These are phyloP conservation scores for Dromococcyx pavoninus DNA, from an alignment of 2,797 vertebrate genomes.

Conservation along the genomic window DNA sequence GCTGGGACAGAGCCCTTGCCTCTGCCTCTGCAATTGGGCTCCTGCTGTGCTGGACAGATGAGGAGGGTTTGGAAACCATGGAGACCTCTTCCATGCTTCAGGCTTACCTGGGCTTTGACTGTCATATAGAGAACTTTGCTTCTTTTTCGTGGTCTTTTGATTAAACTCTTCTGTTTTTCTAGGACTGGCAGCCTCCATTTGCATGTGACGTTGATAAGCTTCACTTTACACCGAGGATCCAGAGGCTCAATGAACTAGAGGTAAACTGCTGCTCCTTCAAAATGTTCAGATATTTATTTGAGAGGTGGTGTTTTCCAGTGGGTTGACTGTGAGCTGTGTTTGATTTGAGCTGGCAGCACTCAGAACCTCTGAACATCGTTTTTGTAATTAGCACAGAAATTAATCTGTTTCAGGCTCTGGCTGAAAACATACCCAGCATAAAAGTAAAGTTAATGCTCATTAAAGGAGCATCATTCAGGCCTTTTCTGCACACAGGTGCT, in stretches of 20 bases:
- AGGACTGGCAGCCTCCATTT: constrained; percentile 99
- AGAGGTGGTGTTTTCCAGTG: not conserved
- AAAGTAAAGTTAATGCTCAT: not conserved
- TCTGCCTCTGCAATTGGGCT: rapidly evolving
- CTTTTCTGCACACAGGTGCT: not conserved
- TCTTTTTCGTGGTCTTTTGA: constrained; percentile 23
- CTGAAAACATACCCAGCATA: not conserved
- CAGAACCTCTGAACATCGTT: not conserved
- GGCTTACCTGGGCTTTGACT: not conserved
- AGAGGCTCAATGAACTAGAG: constrained; percentile 97
- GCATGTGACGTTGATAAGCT: constrained; percentile 97
- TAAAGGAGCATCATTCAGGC: not conserved
- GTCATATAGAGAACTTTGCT: rapidly evolving
- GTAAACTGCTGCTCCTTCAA: constrained; percentile 67
- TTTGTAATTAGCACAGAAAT: not conserved
- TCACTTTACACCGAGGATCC: constrained; percentile 95
- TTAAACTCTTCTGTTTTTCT: constrained; percentile 13
- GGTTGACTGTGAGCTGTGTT: not conserved
- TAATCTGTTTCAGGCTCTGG: not conserved
- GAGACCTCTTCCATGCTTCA: rapidly evolving
- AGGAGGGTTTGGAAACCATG: rapidly evolving
- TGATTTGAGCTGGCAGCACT: not conserved
- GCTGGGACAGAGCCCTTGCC: not conserved
- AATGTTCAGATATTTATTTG: not conserved
- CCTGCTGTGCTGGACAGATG: not conserved